Evolutionary conservation across 2,888 invertebrate genomes (phyloP).

Genomic region (Coenonympha arcania): DNA sequence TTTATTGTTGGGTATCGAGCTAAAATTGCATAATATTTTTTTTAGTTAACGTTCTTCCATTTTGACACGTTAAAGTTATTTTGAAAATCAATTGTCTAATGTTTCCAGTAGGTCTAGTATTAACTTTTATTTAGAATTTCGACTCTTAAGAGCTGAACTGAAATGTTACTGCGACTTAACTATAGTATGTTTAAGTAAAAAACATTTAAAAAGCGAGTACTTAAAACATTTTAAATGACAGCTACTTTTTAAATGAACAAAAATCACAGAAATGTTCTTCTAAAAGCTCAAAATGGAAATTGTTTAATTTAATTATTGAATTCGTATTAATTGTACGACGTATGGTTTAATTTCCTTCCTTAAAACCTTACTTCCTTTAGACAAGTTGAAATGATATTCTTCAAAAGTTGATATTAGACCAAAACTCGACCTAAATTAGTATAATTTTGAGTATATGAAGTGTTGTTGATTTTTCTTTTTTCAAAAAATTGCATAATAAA

Average conservation of each 20-base stretch:
- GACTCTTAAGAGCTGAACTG: background rate
- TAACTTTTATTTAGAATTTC: background rate
- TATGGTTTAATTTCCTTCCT: too few species aligned
- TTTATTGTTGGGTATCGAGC: conserved; percentile 4
- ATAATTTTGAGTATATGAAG: conserved; percentile 67
- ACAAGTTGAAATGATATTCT: background rate
- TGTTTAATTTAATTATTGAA: too few species aligned
- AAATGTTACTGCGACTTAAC: background rate
- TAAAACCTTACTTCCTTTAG: background rate
- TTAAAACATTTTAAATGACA: too few species aligned
- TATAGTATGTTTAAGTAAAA: too few species aligned
- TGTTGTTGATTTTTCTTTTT: conserved; percentile 53
- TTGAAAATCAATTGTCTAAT: conserved; percentile 23
- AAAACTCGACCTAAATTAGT: conserved; percentile 39
- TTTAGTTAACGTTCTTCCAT: background rate
- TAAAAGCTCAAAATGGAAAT: too few species aligned
- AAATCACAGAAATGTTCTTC: background rate
- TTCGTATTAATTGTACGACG: too few species aligned
- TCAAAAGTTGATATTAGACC: background rate
- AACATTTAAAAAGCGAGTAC: too few species aligned
- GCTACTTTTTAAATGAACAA: too few species aligned
- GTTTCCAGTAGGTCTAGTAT: conserved; percentile 9
- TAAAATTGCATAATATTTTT: conserved; percentile 16
- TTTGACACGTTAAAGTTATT: conserved; percentile 1
- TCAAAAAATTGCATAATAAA: conserved; percentile 39